These are phyloP conservation scores for Mizuhopecten yessoensis DNA, from an alignment of 1,140 invertebrate genomes.

Conservation along the genomic window DNA sequence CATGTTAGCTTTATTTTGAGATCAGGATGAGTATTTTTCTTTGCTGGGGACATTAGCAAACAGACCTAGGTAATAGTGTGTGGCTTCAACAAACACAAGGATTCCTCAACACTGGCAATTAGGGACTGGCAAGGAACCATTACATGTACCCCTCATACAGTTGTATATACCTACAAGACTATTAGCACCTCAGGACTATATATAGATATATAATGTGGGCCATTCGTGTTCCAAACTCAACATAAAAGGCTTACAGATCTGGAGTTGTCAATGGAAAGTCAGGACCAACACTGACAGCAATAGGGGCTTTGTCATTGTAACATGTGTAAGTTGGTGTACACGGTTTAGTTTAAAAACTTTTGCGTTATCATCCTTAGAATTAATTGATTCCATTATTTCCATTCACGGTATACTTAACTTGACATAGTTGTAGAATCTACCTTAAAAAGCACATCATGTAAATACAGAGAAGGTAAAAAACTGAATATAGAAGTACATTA, in stretches of 20 bases:
- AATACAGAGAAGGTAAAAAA: neutral
- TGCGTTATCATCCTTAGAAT: neutral
- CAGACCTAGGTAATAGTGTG: conserved; percentile 16
- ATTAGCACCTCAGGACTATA: neutral
- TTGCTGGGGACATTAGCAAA: conserved; percentile 37
- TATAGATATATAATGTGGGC: neutral
- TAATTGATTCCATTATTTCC: neutral
- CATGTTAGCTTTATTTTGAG: too few species aligned
- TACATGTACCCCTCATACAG: neutral
- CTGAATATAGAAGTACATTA: neutral
- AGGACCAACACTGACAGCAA: neutral
- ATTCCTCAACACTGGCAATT: conserved; percentile 34
- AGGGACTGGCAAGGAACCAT: neutral
- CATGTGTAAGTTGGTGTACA: neutral
- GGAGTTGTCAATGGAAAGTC: neutral
- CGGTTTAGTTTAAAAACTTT: neutral
- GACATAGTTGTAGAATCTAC: neutral
- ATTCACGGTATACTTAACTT: neutral
- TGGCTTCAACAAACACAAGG: neutral
- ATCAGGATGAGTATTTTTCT: neutral
- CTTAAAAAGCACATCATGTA: neutral
- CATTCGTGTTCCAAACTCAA: neutral
- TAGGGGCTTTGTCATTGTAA: neutral
- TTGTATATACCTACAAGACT: neutral
- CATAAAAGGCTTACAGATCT: neutral